Evolutionary conservation across 1,140 invertebrate genomes (phyloP).

Genomic region (Conus betulinus): DNA sequence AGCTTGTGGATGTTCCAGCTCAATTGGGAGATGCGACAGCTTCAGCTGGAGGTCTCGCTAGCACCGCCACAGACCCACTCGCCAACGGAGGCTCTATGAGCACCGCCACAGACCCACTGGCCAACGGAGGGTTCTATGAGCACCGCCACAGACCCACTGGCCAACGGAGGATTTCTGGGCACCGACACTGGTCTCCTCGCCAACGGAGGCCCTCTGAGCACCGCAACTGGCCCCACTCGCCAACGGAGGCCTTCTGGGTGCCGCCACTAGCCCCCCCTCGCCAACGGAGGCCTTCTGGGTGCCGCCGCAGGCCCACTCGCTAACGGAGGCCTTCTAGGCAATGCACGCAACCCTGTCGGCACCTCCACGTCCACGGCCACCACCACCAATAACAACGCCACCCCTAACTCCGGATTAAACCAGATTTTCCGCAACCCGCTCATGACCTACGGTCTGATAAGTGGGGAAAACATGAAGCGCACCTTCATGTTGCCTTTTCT

Average conservation of each 20-base stretch:
- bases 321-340: neutral
- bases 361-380: neutral
- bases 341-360: neutral
- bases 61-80: too few relatives aligned
- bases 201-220: neutral
- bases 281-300: neutral
- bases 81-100: neutral
- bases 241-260: neutral
- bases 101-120: neutral
- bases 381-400: neutral
- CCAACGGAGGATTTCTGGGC: neutral
- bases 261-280: neutral
- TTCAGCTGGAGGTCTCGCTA: too few relatives aligned
- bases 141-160: too few relatives aligned
- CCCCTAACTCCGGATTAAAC: neutral
- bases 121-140: neutral
- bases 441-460: neutral
- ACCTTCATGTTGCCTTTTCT: neutral
- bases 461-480: slow-evolving; percentile 1
- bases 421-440: neutral
- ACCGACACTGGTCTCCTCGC: neutral
- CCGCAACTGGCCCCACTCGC: neutral
- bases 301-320: neutral
- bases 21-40: too few relatives aligned
- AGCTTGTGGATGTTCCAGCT: too few relatives aligned